Base-by-base conservation (phyloP, 2,113 vertebrate genomes). In the Himantopus leucocephalus region DNA sequence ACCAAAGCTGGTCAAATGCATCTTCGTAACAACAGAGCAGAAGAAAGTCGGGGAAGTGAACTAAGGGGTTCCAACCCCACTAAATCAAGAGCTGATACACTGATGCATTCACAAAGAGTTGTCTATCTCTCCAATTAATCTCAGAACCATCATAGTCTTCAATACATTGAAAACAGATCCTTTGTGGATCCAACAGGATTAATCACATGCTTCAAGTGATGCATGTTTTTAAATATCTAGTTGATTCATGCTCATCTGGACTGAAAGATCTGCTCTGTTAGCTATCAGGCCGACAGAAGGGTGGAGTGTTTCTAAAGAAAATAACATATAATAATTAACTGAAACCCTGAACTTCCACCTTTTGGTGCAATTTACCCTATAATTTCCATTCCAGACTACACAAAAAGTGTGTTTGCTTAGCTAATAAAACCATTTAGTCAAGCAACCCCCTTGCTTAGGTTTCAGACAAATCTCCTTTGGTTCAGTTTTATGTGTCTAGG, bases 341-440 rank as follows among this genome's bases (percentile, higher is more conserved):
- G 15, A 79, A 94, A 90, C 79, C 67, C 20, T 83, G 59, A 92
- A 85, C 64, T 70, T 96, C 92, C 52, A 93, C 71, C n/a, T 60
- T 75, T 85, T 83, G 37, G 8, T 93, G 43, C 82, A 94, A 93
- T 94, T 67, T 76, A 81, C 39, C 35, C 47, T 55, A 19, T 32
- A 56, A 80, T 88, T 96, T 95, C 82, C 72, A 96, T 71, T 72
- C 92, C 88, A 96, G 41, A 90, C 48, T 39, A 82, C 55, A 92
- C 66, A 82, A 94, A 82, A 96, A 78, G 12, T 34, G 53, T 91
- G 66, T 94, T 95, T 96, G 74, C 68, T 94, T 68, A 81, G 47
- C 93, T 76, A 88, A 72, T 62, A 95, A 56, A 92, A 56, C 39
- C 59, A 53, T 79, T 41, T 43, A 88, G 78, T 30, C 91, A 95